These are phyloP conservation scores for Holocentrus rufus DNA, from an alignment of 2,797 vertebrate species.

Conservation along the genomic window DNA sequence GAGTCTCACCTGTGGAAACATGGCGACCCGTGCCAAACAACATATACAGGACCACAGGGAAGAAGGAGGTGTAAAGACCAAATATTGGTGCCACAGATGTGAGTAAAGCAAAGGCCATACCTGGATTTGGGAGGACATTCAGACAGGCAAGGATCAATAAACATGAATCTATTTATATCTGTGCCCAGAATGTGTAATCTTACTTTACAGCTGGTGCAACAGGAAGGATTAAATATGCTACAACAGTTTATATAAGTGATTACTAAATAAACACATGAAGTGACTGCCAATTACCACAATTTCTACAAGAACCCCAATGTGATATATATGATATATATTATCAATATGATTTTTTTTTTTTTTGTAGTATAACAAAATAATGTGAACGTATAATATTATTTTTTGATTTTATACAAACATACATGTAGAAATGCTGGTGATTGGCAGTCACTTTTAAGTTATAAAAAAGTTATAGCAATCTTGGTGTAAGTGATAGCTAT, in stretches of 20 bases:
- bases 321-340: too few relatives aligned
- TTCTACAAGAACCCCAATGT: too few relatives aligned
- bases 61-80: conserved; percentile 94
- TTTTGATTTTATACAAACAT: too few relatives aligned
- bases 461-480: too few relatives aligned
- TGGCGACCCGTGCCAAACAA: conserved; percentile 92
- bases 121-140: conserved; percentile 67
- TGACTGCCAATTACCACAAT: neutral
- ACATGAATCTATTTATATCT: neutral
- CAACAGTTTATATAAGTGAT: too few relatives aligned
- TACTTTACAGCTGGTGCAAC: neutral
- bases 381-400: too few relatives aligned
- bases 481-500: too few relatives aligned
- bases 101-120: conserved; percentile 94
- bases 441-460: too few relatives aligned
- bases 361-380: too few relatives aligned
- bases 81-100: conserved; percentile 92
- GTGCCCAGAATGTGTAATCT: neutral
- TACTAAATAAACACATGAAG: neutral
- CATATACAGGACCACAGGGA: conserved; percentile 91
- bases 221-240: too few relatives aligned
- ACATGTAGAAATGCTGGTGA: too few relatives aligned
- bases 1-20: conserved; percentile 88
- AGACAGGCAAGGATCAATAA: neutral
- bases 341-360: too few relatives aligned